Evolutionary conservation across 2,113 vertebrate species (phyloP), one percentile per base, ranked within the genome.

Genomic region (Callocephalon fimbriatum): DNA sequence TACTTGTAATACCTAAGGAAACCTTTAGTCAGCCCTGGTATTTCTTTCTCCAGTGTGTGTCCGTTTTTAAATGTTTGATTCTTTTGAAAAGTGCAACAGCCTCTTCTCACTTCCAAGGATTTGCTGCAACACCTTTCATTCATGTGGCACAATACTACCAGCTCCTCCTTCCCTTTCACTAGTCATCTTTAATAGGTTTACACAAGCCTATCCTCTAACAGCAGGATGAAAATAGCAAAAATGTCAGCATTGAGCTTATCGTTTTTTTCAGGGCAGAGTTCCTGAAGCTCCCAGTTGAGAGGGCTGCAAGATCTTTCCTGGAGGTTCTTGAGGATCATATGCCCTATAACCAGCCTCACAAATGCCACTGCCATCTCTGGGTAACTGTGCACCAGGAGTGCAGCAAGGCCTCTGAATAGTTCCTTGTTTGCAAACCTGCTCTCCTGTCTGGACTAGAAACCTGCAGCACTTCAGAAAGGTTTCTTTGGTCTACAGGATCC

Each of bases 291-390:
- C 50, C 48, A 20, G 6, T 1, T 76, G 27, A 79, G 38, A 47
- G 42, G 25, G 50, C 73, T 50, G 12, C 13, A 38, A 31, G 38
- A 14, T 58, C 38, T 71, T 61, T 53, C 42, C 54, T 58, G 9
- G 45, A 38, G 20, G 6, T 54, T 51, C 40, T 47, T 70, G 38
- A 51, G 80, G 32, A 23, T 32, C 31, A 10, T 5, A 1, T 40
- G 48, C 37, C n/a, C 65, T 58, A 6, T 11, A 31, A 25, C 42
- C 21, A 67, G 17, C 44, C 29, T 18, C 2, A 2, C 38, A 47
- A 42, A 35, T 10, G 65, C 26, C 4, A 2, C 23, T 16, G 12
- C 35, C 29, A 32, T 32, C n/a, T 50, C 50, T 0, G 0, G n/a
- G 19, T 76, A 50, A 21, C 12, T 9, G 66, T 27, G 53, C 31